Percentiles rank a stretch among this genome's conserved stretches.
These are phyloP conservation scores for Apocrypta bakeri DNA, from an alignment of 1,140 invertebrate species.

Conservation along the genomic window DNA sequence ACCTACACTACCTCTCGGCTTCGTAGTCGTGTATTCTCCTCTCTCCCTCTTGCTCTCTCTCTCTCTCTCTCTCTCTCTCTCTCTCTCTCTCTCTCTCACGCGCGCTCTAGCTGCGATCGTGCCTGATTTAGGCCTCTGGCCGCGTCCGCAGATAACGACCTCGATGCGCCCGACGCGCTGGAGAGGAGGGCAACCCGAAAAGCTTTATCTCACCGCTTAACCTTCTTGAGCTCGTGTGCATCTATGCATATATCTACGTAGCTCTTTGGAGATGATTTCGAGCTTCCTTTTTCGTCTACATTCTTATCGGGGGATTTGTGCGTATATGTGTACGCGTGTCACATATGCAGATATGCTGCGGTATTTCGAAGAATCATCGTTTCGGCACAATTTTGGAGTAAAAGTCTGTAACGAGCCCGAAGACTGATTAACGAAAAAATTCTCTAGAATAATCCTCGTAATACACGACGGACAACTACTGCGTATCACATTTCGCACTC, in stretches of 20 bases:
- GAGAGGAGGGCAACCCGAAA: slow-evolving; percentile 64
- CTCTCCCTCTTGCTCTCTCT: background rate
- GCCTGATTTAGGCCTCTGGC: slow-evolving; percentile 69
- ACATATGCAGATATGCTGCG: too few species aligned
- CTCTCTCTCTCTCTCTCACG: background rate
- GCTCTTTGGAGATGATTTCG: background rate
- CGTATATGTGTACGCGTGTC: too few species aligned
- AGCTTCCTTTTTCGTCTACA: background rate
- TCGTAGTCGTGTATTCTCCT: background rate
- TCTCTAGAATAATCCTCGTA: too few species aligned
- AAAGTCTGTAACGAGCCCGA: too few species aligned
- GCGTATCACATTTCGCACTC: background rate
- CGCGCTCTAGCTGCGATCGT: slow-evolving; percentile 60
- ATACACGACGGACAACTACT: too few species aligned
- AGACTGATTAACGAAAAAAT: too few species aligned
- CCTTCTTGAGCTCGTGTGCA: slow-evolving; percentile 54
- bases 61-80: background rate
- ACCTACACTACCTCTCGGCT: background rate
- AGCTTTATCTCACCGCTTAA: slow-evolving; percentile 66
- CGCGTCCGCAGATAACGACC: slow-evolving; percentile 70
- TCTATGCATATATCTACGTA: background rate
- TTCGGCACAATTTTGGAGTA: too few species aligned
- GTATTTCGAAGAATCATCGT: too few species aligned
- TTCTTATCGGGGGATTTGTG: too few species aligned
- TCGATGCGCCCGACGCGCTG: slow-evolving; percentile 61